A percentile compares a stretch with the other conserved stretches of the same genome.
Conservation (phyloP, 2,797 vertebrate species). For the Alca torda region DNA sequence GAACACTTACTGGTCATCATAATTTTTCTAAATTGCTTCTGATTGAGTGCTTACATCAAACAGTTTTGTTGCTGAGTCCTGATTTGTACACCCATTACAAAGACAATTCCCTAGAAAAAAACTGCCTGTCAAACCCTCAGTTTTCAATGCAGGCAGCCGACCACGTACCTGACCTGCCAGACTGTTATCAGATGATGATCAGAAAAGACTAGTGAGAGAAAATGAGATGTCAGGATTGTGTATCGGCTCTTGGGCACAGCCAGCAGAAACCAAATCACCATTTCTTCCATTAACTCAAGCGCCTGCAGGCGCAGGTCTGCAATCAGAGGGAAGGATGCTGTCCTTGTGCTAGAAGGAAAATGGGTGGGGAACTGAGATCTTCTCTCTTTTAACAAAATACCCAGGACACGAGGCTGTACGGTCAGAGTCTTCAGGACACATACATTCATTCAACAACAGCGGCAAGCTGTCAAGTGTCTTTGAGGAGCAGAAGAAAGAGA, state of each 20-base stretch:
- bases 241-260: neutral
- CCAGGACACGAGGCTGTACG: neutral
- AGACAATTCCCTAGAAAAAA: neutral
- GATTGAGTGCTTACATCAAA: neutral
- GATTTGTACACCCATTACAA: neutral
- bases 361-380: accelerated
- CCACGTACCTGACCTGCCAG: neutral
- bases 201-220: neutral
- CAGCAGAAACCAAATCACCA: neutral
- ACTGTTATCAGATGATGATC: neutral
- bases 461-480: neutral
- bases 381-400: neutral
- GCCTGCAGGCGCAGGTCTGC: neutral
- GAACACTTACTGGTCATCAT: neutral
- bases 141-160: neutral
- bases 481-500: neutral
- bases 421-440: neutral
- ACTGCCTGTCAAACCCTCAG: neutral
- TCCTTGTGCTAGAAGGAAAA: neutral
- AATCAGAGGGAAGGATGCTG: neutral
- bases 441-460: neutral
- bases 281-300: neutral
- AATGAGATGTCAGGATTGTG: neutral
- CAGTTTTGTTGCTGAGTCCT: neutral
- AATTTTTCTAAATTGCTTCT: neutral